Conservation (phyloP, 2,888 invertebrate genomes). For the Drosophila ustulata region DNA sequence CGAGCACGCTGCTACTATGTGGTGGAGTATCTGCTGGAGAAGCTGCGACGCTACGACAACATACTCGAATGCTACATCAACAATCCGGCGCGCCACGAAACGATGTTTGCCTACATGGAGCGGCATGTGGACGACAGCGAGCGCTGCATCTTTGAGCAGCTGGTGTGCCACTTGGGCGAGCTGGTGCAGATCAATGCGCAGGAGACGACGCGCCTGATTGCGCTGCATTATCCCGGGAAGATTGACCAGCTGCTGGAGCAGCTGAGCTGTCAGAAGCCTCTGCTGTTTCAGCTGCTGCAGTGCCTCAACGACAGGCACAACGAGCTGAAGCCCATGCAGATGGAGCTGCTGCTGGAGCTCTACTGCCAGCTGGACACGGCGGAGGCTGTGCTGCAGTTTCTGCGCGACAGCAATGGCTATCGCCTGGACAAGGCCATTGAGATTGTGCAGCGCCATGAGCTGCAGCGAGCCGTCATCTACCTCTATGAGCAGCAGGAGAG, state of each 20-base stretch:
- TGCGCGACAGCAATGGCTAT: conserved; percentile 87
- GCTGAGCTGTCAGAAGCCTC: conserved; percentile 56
- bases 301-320: conserved; percentile 86
- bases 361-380: conserved; percentile 87
- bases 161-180: conserved; percentile 85
- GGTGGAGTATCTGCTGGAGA: conserved; percentile 89
- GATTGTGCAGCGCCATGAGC: conserved; percentile 88
- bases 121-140: conserved; percentile 84
- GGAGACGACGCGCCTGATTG: conserved; percentile 88
- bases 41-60: conserved; percentile 87
- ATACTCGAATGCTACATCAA: conserved; percentile 89
- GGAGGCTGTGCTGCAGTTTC: conserved; percentile 86
- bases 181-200: conserved; percentile 87
- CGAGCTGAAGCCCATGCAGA: conserved; percentile 85
- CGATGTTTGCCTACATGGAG: conserved; percentile 87
- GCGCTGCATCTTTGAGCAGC: conserved; percentile 85
- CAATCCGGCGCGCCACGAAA: conserved; percentile 87
- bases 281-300: conserved; percentile 87
- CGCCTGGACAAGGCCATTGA: conserved; percentile 88
- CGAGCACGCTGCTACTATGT: conserved; percentile 90
- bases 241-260: conserved; percentile 85
- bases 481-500: conserved; percentile 91
- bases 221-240: conserved; percentile 86
- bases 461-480: conserved; percentile 89
- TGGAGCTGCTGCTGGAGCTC: conserved; percentile 88